Percentiles rank a stretch among this genome's conserved stretches.
These are phyloP conservation scores for Nannobrachium achirus DNA, from an alignment of 2,113 vertebrate genomes.

Conservation along the genomic window DNA sequence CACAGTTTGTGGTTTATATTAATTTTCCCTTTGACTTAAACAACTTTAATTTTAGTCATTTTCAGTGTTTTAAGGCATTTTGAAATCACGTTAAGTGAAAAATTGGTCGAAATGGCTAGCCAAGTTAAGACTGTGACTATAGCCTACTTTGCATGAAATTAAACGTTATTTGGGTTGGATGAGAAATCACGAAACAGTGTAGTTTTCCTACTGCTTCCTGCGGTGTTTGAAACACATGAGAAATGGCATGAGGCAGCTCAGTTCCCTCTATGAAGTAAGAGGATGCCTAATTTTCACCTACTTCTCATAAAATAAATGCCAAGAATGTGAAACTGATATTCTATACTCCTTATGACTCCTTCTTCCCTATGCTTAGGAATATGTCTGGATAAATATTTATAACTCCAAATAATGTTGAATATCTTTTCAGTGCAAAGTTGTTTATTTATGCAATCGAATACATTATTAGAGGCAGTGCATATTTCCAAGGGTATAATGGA, in stretches of 20 bases:
- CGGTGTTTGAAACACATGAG: slow-evolving; percentile 69
- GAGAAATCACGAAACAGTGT: slow-evolving; percentile 58
- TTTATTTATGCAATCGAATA: slow-evolving; percentile 84
- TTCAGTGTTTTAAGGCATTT: slow-evolving; percentile 32
- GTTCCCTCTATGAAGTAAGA: slow-evolving; percentile 64
- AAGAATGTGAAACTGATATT: slow-evolving; percentile 79
- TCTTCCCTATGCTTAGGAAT: slow-evolving; percentile 69
- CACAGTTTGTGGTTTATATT: slow-evolving; percentile 18
- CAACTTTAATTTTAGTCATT: slow-evolving; percentile 25
- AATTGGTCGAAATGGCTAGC: slow-evolving; percentile 48
- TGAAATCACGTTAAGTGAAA: slow-evolving; percentile 34
- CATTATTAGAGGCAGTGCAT: slow-evolving; percentile 76
- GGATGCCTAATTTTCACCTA: slow-evolving; percentile 79
- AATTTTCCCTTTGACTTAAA: slow-evolving; percentile 43
- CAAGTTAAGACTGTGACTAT: slow-evolving; percentile 55
- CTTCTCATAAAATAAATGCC: slow-evolving; percentile 78
- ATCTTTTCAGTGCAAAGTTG: slow-evolving; percentile 79
- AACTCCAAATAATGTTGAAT: slow-evolving; percentile 75
- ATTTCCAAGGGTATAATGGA: slow-evolving; percentile 71
- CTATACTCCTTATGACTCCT: slow-evolving; percentile 69
- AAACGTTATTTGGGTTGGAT: slow-evolving; percentile 72
- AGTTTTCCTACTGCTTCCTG: slow-evolving; percentile 59
- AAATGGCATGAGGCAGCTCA: slow-evolving; percentile 64
- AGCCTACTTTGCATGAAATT: slow-evolving; percentile 15
- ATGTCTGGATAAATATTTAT: slow-evolving; percentile 83